Evolutionary conservation across 2,888 invertebrate species (phyloP).

Genomic region (Chaetogeoica ovagalla): DNA sequence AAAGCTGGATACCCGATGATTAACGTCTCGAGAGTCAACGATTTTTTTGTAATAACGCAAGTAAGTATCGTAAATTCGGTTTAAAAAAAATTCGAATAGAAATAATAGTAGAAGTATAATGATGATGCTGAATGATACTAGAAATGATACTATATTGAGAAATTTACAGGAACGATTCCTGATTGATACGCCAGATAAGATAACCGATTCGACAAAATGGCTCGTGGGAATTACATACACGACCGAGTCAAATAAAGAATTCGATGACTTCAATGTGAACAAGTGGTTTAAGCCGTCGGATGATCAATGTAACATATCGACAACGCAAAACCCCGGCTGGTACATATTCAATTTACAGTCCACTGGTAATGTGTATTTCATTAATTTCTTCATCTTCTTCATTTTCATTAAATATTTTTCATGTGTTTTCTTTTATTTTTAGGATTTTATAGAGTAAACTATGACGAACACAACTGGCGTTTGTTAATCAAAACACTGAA

Average conservation of each 20-base stretch:
- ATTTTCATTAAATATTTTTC: not conserved
- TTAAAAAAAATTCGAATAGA: not conserved
- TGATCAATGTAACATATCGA: conserved; percentile 57
- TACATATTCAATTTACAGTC: conserved; percentile 68
- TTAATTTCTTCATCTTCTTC: not conserved
- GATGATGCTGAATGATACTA: too few relatives aligned
- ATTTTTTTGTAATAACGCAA: conserved; percentile 62
- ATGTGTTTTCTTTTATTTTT: not conserved
- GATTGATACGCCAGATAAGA: conserved; percentile 17
- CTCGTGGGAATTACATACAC: conserved; percentile 66
- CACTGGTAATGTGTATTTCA: conserved; percentile 61
- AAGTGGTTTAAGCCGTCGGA: conserved; percentile 55
- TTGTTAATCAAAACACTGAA: conserved; percentile 69
- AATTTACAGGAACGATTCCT: conserved; percentile 5
- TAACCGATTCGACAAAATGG: conserved; percentile 60
- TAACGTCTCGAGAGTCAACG: conserved; percentile 62
- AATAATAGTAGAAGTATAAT: too few relatives aligned
- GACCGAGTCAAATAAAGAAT: conserved; percentile 57
- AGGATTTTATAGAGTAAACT: conserved; percentile 73
- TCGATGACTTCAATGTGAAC: conserved; percentile 46
- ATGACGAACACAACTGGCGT: conserved; percentile 71
- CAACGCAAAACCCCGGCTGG: conserved; percentile 60
- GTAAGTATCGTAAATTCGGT: conserved; percentile 56
- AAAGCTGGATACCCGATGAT: conserved; percentile 73
- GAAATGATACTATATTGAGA: too few relatives aligned